Base-by-base conservation (phyloP, 2,113 vertebrate species). In the Paraplagusia blochii region DNA sequence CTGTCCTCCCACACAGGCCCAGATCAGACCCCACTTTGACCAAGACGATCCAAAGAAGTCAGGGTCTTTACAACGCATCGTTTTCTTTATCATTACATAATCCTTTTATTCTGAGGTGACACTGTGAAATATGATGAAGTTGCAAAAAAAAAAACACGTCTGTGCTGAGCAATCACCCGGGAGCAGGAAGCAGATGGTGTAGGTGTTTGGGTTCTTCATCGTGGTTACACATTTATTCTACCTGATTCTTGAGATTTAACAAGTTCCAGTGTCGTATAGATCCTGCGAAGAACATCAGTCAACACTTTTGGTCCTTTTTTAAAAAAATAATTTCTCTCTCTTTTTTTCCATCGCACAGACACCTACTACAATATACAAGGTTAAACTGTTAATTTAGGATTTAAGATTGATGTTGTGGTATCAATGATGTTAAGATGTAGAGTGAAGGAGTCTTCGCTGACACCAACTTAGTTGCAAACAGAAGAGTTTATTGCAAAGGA, bases 211-310 rank as follows among this genome's bases (percentile, higher is more conserved):
- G 15, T 36, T 19, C 15, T 17, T 65, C 22, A 29, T 29, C 22
- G 56, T 55, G 65, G 59, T 14, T 40, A 14, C 15, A 72, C 40
- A 42, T 72, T 47, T 60, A 36, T 55, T 51, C 9, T 44, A 58
- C 66, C 51, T 15, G 69, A 77, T 53, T 55, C 1, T 19, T 68
- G 70, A 53, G 52, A 69, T 74, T 65, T 70, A 55, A 53, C 45
- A 29, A 48, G 19, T 7, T 56, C 55, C 17, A 2, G 44, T 63
- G 75, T 76, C 17, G 39, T 62, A 66, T 49, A 36, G 29, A 11
- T 69, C 56, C 45, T 72, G 59, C 47, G n/a, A 64, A 70, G 71
- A 72, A 56, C 52, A 57, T 81, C 80, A 72, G 67, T 85, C 81
- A 86, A 73, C 54, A 67, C 70, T 29, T 29, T 29, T 29, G 22